Conservation (phyloP, 2,113 vertebrate genomes). For the Puma concolor region DNA sequence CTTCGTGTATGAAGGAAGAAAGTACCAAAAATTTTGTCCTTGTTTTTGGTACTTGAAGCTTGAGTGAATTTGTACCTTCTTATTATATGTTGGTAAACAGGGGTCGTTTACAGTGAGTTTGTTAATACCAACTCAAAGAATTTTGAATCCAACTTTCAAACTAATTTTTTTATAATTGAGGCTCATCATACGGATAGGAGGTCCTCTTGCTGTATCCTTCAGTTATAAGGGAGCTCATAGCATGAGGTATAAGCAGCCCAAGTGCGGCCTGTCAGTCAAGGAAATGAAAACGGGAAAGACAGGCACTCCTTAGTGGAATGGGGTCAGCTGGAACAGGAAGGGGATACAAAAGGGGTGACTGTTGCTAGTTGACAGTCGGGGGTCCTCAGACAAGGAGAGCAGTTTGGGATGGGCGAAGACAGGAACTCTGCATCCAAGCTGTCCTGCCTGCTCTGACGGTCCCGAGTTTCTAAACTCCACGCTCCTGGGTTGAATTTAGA, state of each 20-base stretch:
- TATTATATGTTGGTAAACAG: neutral
- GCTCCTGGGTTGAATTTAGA: neutral
- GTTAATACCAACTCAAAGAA: neutral
- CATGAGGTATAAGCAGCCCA: neutral
- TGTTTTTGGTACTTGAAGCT: neutral
- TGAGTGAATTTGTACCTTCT: neutral
- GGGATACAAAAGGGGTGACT: too few species aligned
- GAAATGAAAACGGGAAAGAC: neutral
- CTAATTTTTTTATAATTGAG: neutral
- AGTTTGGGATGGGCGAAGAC: neutral
- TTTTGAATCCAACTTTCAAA: conserved; percentile 37
- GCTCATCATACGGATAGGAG: neutral
- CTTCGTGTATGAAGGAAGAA: neutral
- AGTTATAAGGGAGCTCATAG: neutral
- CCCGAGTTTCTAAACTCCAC: neutral
- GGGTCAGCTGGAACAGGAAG: neutral
- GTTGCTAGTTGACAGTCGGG: neutral
- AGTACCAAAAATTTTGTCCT: neutral
- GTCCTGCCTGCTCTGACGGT: neutral
- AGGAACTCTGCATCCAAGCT: neutral
- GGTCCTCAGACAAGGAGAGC: neutral
- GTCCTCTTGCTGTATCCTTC: neutral
- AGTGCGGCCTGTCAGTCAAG: neutral
- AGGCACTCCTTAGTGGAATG: neutral
- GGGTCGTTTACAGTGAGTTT: neutral